Evolutionary conservation across 2,113 vertebrate species (phyloP), one percentile per base, ranked within the genome.

Genomic region (Nycticorax nycticorax): DNA sequence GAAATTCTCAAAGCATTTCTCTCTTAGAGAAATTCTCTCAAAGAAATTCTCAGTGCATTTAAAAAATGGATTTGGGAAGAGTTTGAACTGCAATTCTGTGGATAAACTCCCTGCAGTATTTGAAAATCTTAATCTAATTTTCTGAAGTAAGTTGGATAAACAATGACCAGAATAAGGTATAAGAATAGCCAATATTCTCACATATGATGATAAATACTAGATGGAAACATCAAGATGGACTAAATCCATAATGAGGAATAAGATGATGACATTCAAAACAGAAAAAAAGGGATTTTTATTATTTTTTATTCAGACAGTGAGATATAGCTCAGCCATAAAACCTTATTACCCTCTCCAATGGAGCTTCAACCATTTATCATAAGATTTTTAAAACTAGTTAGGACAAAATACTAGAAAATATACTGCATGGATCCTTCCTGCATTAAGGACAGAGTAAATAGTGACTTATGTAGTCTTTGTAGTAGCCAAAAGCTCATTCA

Each of bases 221-320:
- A 53, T 27, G 14, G 52, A 96, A 89, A 83, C 64, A 83, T 22
- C 57, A 62, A 66, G 63, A 96, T 90, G 59, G 68, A 90, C 47
- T 88, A 66, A 88, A 71, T 43, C 37, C 20, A 22, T 90, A 85
- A 88, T 75, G 8, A 93, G 23, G 35, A 83, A 53, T 92, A 94
- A 85, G 71, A 96, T 28, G 32, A 83, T 55, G 48, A 69, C 24
- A 93, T 90, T 93, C 41, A 88, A 73, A 96, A 89, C 47, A 64
- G 45, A 73, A 53, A 52, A 88, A 67, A 80, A 10, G 23, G 16
- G 21, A 68, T 57, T 78, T 69, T 55, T 56, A 72, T 88, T 90
- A 30, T 94, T 91, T 95, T 92, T 92, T 83, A 41, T 94, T 88
- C 59, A 88, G 69, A 85, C 62, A 95, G 76, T 76, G 75, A 94